Evolutionary conservation across 2,797 vertebrate species (phyloP).

Genomic region (Galagoides demidoff): DNA sequence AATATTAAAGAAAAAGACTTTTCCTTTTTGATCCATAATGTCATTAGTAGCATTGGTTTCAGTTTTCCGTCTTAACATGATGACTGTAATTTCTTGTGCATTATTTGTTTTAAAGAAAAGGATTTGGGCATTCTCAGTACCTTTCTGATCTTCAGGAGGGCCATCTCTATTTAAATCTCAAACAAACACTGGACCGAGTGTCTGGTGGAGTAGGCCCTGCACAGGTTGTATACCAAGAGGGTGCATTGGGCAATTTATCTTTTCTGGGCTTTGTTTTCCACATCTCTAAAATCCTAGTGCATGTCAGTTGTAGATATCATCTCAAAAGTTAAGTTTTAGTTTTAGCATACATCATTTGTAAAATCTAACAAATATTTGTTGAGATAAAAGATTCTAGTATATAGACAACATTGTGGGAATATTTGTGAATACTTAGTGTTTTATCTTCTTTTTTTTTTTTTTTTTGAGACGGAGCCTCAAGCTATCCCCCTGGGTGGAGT

Average conservation of each 20-base stretch:
- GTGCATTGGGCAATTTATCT: neutral
- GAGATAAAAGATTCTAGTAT: neutral
- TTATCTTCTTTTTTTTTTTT: too few relatives aligned
- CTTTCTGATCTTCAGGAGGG: slow-evolving; percentile 13
- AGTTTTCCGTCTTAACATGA: slow-evolving; percentile 17
- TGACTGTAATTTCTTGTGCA: neutral
- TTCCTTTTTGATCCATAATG: neutral
- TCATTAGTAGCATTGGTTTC: neutral
- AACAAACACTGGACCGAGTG: neutral
- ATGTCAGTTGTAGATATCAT: slow-evolving; percentile 32
- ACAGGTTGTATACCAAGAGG: neutral
- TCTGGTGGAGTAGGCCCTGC: neutral
- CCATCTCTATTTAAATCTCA: neutral
- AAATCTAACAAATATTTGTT: neutral
- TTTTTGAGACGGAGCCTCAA: too few relatives aligned
- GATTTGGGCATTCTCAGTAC: neutral
- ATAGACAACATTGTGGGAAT: neutral
- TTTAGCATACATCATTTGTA: neutral
- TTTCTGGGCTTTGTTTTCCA: slow-evolving; percentile 1
- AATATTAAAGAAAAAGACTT: neutral
- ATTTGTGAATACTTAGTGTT: neutral
- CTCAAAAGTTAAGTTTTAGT: neutral
- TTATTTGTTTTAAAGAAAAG: slow-evolving; percentile 23
- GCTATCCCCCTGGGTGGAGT: too few relatives aligned
- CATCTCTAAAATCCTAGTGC: neutral